Evolutionary conservation across 2,113 vertebrate species (phyloP).

Genomic region (Girardinichthys multiradiatus): DNA sequence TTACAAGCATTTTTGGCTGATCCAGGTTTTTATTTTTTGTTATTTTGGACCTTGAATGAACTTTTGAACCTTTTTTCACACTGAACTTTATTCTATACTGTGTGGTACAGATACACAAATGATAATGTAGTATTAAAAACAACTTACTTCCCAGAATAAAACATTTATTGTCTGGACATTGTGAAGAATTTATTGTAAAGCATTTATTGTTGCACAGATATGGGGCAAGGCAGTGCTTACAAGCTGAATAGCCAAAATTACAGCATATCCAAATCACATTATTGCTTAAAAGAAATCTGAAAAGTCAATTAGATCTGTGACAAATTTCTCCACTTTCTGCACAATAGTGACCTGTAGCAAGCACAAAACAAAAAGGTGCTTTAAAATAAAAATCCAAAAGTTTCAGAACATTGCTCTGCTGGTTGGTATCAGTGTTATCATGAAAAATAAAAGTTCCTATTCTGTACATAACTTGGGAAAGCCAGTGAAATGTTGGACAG

Average conservation of each 20-base stretch:
- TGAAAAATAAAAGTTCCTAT: conserved; percentile 17
- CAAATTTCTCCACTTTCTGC: conserved; percentile 21
- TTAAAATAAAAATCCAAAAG: conserved; percentile 40
- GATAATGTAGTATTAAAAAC: conserved; percentile 20
- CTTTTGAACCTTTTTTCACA: conserved; percentile 42
- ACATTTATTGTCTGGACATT: conserved; percentile 13
- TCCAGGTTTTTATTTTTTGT: not conserved
- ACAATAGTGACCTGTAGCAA: conserved; percentile 56
- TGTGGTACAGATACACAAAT: conserved; percentile 26
- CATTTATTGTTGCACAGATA: conserved; percentile 76
- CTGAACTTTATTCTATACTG: conserved; percentile 1
- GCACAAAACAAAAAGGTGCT: conserved; percentile 55
- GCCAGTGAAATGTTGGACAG: conserved; percentile 37
- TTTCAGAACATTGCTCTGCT: conserved; percentile 37
- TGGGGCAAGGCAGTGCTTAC: conserved; percentile 72
- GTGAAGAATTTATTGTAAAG: conserved; percentile 44
- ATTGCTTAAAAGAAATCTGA: conserved; percentile 68
- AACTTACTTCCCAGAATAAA: conserved; percentile 19
- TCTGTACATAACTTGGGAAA: conserved; percentile 7
- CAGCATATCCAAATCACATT: conserved; percentile 71
- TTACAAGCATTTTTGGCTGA: not conserved
- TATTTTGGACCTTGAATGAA: conserved; percentile 20
- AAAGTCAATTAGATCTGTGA: conserved; percentile 61
- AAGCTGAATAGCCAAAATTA: conserved; percentile 58
- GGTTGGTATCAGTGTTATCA: conserved; percentile 25